These are phyloP conservation scores for Netelia melanura DNA, from an alignment of 2,888 invertebrate species.

Conservation along the genomic window DNA sequence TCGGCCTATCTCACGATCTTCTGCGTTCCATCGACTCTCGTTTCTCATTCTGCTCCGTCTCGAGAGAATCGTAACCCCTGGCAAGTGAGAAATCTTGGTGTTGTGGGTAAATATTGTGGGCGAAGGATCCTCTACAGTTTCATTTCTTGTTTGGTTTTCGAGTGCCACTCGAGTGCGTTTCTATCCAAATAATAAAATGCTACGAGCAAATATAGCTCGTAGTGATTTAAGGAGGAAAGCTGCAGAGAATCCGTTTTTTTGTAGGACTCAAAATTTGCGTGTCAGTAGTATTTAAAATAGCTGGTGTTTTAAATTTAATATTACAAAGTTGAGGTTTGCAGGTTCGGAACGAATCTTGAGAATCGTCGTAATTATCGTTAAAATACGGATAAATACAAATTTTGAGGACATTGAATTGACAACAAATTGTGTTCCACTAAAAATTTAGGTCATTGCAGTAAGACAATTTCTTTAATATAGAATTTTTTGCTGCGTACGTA, in stretches of 20 bases:
- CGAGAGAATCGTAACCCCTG: conserved; percentile 49
- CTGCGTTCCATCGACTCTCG: conserved; percentile 26
- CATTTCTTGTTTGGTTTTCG: conserved; percentile 62
- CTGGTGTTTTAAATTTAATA: not conserved
- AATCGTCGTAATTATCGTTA: not conserved
- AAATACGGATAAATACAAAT: no score
- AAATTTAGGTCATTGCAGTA: no score
- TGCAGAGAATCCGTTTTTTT: conserved; percentile 10
- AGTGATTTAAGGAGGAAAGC: conserved; percentile 6
- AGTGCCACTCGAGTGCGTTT: conserved; percentile 68
- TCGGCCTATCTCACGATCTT: conserved; percentile 72
- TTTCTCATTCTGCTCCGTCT: conserved; percentile 37
- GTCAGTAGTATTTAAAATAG: not conserved
- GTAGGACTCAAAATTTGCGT: not conserved
- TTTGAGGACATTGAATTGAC: no score
- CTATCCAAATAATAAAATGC: conserved; percentile 74
- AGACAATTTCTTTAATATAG: no score
- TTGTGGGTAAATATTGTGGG: conserved; percentile 79
- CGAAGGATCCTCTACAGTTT: conserved; percentile 73
- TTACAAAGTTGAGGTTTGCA: not conserved
- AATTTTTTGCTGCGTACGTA: conserved; percentile 19
- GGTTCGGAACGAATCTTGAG: not conserved
- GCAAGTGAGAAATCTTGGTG: conserved; percentile 66
- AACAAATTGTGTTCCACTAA: no score
- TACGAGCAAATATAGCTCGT: conserved; percentile 72